Evolutionary conservation across 2,797 vertebrate genomes (phyloP).

Genomic region (Discoglossus pictus): DNA sequence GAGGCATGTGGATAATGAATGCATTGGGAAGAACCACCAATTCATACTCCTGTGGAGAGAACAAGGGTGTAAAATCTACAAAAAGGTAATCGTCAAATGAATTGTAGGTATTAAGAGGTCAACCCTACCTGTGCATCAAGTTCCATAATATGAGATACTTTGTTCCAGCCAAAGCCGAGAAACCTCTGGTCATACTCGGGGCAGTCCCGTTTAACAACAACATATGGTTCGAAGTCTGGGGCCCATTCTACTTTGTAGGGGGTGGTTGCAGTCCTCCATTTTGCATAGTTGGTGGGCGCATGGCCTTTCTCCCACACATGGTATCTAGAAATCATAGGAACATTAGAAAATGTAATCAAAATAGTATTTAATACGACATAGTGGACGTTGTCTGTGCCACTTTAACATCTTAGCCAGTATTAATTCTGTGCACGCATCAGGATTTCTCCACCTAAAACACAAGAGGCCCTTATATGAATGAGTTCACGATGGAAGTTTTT

Average conservation of each 20-base stretch:
- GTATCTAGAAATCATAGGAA: constrained; percentile 71
- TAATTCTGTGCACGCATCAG: too few species aligned
- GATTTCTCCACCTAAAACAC: too few species aligned
- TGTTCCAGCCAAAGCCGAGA: constrained; percentile 97
- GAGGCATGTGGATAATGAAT: constrained; percentile 96
- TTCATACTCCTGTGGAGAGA: constrained; percentile 82
- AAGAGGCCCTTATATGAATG: too few species aligned
- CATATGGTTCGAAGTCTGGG: constrained; percentile 90
- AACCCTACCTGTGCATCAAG: constrained; percentile 88
- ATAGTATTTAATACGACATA: too few species aligned
- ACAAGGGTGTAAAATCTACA: background rate
- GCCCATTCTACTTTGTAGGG: constrained; percentile 91
- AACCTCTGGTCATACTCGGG: constrained; percentile 92
- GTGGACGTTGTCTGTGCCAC: too few species aligned
- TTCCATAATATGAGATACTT: constrained; percentile 93
- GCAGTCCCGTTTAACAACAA: constrained; percentile 89
- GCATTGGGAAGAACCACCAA: constrained; percentile 92
- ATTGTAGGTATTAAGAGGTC: too few species aligned
- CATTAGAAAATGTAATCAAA: background rate
- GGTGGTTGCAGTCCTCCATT: constrained; percentile 88
- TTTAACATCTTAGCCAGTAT: too few species aligned
- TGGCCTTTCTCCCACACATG: constrained; percentile 94
- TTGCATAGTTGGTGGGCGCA: constrained; percentile 88
- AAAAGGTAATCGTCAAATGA: too few species aligned
- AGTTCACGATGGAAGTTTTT: too few species aligned